A percentile compares a stretch with the other conserved stretches of the same genome.
Conservation (phyloP, 1,140 invertebrate genomes). For the Drosophila santomea region DNA sequence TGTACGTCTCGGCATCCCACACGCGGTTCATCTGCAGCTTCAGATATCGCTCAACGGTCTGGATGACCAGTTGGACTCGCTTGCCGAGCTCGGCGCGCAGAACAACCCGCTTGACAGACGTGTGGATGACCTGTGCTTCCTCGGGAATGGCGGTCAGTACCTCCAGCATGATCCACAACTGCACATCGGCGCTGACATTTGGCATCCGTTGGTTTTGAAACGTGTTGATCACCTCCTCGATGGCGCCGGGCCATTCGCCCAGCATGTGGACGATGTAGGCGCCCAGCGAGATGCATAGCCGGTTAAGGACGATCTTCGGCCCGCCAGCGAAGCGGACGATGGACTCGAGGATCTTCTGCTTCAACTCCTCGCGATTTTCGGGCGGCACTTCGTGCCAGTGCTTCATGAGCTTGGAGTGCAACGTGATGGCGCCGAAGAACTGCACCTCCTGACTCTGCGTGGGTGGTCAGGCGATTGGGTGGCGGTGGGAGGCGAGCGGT, state of each 20-base stretch:
- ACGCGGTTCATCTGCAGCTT: constrained; percentile 61
- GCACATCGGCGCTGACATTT: constrained; percentile 85
- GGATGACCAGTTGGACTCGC: constrained; percentile 69
- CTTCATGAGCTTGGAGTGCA: constrained; percentile 94
- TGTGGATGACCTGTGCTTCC: constrained; percentile 86
- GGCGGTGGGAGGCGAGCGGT: not conserved
- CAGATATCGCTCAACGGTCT: constrained; percentile 72
- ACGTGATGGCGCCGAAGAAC: constrained; percentile 95
- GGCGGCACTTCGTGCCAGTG: constrained; percentile 93
- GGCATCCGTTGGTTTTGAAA: constrained; percentile 88
- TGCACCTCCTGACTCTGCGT: constrained; percentile 92
- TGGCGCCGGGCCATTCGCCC: constrained; percentile 88
- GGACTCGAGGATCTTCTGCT: constrained; percentile 90
- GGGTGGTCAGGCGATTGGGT: constrained; percentile 1
- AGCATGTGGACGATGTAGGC: constrained; percentile 90
- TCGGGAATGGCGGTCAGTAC: constrained; percentile 92
- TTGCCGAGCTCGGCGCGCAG: constrained; percentile 73
- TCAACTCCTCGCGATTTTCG: constrained; percentile 90
- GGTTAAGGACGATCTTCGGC: constrained; percentile 93
- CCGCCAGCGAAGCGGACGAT: constrained; percentile 91
- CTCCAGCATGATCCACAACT: constrained; percentile 89
- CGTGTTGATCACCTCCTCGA: constrained; percentile 88
- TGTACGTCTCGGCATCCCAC: constrained; percentile 77
- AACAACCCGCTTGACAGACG: constrained; percentile 73
- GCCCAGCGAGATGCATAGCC: constrained; percentile 92